Conservation (phyloP, 2,113 vertebrate genomes). For the Chiloscyllium plagiosum region DNA sequence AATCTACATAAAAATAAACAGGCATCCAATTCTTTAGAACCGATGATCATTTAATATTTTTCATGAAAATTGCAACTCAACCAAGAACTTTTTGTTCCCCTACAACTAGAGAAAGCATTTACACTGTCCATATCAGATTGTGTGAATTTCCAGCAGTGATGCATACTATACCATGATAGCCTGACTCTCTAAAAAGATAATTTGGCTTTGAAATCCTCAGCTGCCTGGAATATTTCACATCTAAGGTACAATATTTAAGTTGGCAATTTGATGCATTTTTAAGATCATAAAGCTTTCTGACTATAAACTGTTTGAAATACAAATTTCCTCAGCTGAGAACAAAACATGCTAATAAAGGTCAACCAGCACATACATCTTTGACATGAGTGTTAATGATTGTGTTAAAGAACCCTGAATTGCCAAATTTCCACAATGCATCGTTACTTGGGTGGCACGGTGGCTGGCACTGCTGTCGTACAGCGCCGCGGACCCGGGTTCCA, state of each 20-base stretch:
- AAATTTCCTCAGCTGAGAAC: background rate
- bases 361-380: background rate
- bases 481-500: no score
- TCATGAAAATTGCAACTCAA: background rate
- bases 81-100: background rate
- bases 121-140: background rate
- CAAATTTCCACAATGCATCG: background rate
- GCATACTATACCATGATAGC: background rate
- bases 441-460: no score
- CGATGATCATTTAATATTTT: background rate
- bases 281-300: background rate
- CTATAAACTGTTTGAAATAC: no score
- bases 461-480: no score
- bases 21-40: background rate
- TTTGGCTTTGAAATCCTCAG: background rate
- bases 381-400: background rate
- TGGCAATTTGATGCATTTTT: background rate
- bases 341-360: background rate
- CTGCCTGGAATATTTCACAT: background rate
- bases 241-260: background rate
- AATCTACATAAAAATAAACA: background rate
- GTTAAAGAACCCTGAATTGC: background rate
- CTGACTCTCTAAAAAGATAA: no score
- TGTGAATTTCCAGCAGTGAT: background rate
- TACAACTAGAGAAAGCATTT: background rate